phyloP scores from a whole-genome alignment of 2,797 vertebrate genomes.

The Hydrolagus colliei region DNA sequence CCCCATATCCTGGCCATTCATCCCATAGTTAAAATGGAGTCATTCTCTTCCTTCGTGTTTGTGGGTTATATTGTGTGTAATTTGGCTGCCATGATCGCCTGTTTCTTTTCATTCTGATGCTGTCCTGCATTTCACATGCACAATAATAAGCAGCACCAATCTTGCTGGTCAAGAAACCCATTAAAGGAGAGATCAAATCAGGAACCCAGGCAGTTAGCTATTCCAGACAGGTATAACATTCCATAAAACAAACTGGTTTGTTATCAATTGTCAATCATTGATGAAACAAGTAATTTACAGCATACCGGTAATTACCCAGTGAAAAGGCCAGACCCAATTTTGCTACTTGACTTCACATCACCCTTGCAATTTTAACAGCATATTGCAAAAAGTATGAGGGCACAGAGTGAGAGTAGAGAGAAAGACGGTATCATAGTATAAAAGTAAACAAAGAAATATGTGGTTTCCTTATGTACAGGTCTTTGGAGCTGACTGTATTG shows the following conservation, averaged over 20 bases:
- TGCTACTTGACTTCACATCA: not conserved
- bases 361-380: not conserved
- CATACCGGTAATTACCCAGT: not conserved
- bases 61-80: too few relatives aligned
- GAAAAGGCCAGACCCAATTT: not conserved
- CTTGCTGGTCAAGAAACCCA: not conserved
- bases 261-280: not conserved
- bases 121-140: not conserved
- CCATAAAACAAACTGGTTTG: not conserved
- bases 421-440: too few relatives aligned
- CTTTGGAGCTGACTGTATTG: too few relatives aligned
- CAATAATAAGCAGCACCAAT: not conserved
- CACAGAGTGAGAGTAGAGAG: too few relatives aligned
- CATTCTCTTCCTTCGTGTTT: too few relatives aligned
- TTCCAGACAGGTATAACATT: not conserved
- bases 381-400: not conserved
- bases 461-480: too few relatives aligned
- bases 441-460: too few relatives aligned
- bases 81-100: too few relatives aligned
- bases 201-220: not conserved
- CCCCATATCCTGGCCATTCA: too few relatives aligned
- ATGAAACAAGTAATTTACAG: not conserved
- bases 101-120: too few relatives aligned
- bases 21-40: too few relatives aligned
- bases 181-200: not conserved